Percentiles rank a stretch among this genome's conserved stretches.
These are phyloP conservation scores for Hemaris fuciformis DNA, from an alignment of 2,888 invertebrate species.

Conservation along the genomic window DNA sequence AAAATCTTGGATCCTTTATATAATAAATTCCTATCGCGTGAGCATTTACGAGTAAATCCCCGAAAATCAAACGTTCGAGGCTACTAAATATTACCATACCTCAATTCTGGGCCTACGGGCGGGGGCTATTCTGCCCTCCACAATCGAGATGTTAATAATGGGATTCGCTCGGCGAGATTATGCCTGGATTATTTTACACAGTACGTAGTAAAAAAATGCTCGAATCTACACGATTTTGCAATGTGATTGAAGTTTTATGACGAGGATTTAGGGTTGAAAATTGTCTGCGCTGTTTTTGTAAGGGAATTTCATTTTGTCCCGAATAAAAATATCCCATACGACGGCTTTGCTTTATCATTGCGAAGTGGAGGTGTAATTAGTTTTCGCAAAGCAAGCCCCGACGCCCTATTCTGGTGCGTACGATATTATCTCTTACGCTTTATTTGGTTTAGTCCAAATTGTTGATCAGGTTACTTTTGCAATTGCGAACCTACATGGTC, in stretches of 20 bases:
- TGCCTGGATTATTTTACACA: slow-evolving; percentile 75
- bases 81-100: slow-evolving; percentile 41
- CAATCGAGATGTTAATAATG: slow-evolving; percentile 72
- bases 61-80: slow-evolving; percentile 48
- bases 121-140: slow-evolving; percentile 13
- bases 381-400: slow-evolving; percentile 67
- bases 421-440: too few relatives aligned
- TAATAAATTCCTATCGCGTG: slow-evolving; percentile 46
- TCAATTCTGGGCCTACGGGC: slow-evolving; percentile 12
- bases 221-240: slow-evolving; percentile 29
- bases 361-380: slow-evolving; percentile 77
- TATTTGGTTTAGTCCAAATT: too few relatives aligned
- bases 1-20: slow-evolving; percentile 25
- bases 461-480: too few relatives aligned
- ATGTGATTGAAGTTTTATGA: slow-evolving; percentile 24
- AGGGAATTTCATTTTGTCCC: slow-evolving; percentile 76
- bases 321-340: slow-evolving; percentile 80
- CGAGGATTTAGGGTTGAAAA: slow-evolving; percentile 24
- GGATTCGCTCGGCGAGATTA: slow-evolving; percentile 79
- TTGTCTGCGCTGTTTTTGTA: slow-evolving; percentile 21
- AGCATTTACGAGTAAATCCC: slow-evolving; percentile 53
- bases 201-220: slow-evolving; percentile 64
- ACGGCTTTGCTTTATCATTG: slow-evolving; percentile 81
- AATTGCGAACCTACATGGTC: too few relatives aligned
- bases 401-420: slow-evolving; percentile 51